These are phyloP conservation scores for Merops nubicus DNA, from an alignment of 2,113 vertebrate genomes.

Conservation along the genomic window DNA sequence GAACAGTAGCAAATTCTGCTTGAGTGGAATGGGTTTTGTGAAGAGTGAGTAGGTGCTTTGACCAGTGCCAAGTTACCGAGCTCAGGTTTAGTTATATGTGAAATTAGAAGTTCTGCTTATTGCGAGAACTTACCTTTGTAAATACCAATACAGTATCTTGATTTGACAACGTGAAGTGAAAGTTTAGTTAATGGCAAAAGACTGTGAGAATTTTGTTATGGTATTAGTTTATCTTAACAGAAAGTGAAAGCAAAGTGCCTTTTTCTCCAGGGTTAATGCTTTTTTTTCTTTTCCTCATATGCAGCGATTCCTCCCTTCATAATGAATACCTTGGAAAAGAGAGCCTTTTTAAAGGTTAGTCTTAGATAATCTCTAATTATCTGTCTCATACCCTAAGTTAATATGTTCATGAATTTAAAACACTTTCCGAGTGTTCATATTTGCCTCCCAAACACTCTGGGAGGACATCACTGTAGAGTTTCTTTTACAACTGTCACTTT, in stretches of 20 bases:
- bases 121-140: neutral
- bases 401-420: neutral
- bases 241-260: neutral
- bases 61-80: neutral
- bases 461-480: neutral
- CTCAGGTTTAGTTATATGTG: neutral
- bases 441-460: neutral
- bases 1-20: neutral
- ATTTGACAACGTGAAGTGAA: neutral
- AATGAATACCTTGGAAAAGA: slow-evolving; percentile 98
- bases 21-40: neutral
- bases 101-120: neutral
- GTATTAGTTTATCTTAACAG: neutral
- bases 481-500: neutral
- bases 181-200: neutral
- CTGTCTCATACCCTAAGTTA: neutral
- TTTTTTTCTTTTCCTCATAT: neutral
- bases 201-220: neutral
- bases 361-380: neutral
- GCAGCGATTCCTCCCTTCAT: slow-evolving; percentile 95
- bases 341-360: slow-evolving; percentile 93
- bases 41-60: neutral
- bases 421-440: neutral
- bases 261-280: neutral
- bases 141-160: neutral